Evolutionary conservation across 2,113 vertebrate species (phyloP), one percentile per base, ranked within the genome.

Genomic region (Nansenia antarctica): DNA sequence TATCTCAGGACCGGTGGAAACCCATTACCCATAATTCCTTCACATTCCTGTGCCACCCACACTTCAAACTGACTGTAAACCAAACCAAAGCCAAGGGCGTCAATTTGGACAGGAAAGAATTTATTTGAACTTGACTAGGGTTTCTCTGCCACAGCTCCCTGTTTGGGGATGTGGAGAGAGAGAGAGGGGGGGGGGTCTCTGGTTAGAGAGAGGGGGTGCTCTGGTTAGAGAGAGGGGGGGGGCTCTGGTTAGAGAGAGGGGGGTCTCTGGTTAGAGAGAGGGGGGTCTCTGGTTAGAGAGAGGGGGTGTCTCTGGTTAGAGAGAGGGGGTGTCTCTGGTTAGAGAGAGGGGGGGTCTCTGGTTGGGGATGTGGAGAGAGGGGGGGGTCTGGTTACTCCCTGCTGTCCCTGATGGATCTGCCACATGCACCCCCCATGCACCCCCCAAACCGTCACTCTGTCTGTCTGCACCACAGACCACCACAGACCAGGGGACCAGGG

Each of bases 111-210:
- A 83, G 86, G 85, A 87, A 90, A 83, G 72, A 77, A 86, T 88
- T 87, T 89, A 90, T 90, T 90, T 89, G 73, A 89, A 81, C 65
- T 61, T 86, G 82, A 86, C 80, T 90, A 69, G 45, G 74, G 80
- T 89, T 87, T 85, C 83, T 86, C 65, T 71, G 70, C 70, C 78
- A 81, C 57, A 62, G 69, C 73, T 87, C 76, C 81, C 81, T 73
- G 62, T 73, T 12, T 80, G 87, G 82, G 84, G 81, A 79, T 84
- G 81, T 83, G 73, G 79, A 83, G 73, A 78, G 62, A 12, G 58
- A 47, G 45, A 49, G 24, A 27, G 24, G 22, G 75, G 53, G 75
- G 53, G 79, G 70, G 79, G 82, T 85, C 80, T 89, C 69, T 75
- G 62, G 73, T 89, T 49, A 49, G 24, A 27, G 24, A 8, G 75